A percentile compares a stretch with the other conserved stretches of the same genome.
phyloP scores from a whole-genome alignment of 2,113 vertebrate genomes.

The Grammomys dolichurus region DNA sequence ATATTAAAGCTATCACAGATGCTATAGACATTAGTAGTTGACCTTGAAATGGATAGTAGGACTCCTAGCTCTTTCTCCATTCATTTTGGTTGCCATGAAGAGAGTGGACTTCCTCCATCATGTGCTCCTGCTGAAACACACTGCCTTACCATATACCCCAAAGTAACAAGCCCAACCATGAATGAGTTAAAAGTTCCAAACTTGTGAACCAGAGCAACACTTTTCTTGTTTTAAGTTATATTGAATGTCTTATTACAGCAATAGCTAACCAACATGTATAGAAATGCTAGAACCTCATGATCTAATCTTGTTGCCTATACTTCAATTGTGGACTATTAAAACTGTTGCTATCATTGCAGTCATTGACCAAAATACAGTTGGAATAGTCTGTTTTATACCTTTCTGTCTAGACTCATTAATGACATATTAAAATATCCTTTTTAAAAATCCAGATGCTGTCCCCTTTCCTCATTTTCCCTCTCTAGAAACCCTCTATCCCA shows the following conservation, averaged over 20 bases:
- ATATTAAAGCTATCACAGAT: background rate
- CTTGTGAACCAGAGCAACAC: background rate
- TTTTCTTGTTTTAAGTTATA: background rate
- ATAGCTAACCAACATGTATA: background rate
- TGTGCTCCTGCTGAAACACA: no score
- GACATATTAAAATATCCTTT: slow-evolving; percentile 31
- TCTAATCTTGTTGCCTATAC: background rate
- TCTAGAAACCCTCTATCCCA: no score
- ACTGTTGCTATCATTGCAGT: background rate
- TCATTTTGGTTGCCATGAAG: background rate
- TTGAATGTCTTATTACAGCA: background rate
- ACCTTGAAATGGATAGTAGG: background rate
- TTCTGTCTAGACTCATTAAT: background rate
- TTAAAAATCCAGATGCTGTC: background rate
- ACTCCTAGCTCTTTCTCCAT: background rate
- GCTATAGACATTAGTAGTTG: background rate
- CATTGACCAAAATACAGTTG: slow-evolving; percentile 50
- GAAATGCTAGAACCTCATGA: background rate
- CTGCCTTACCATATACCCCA: background rate
- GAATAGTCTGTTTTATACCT: slow-evolving; percentile 10
- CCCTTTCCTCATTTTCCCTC: no score
- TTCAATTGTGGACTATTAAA: background rate
- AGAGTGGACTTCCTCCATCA: background rate
- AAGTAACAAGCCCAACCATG: background rate
- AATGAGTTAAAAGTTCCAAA: background rate